These are phyloP conservation scores for Ammodytes dubius DNA, from an alignment of 2,113 vertebrate genomes.

Conservation along the genomic window DNA sequence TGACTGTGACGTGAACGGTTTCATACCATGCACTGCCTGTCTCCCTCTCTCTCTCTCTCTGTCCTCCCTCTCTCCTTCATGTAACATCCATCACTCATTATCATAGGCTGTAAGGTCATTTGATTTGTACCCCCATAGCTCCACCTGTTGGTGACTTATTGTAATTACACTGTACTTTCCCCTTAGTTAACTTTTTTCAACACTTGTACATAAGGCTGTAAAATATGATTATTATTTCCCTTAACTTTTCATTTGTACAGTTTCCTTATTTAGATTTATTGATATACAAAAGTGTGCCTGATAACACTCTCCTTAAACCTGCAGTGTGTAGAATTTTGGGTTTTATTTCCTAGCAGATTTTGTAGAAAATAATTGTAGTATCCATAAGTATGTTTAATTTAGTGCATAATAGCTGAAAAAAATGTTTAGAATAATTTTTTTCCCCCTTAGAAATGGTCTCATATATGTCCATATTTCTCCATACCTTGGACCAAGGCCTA, in stretches of 20 bases:
- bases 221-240: not conserved
- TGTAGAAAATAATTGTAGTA: no score
- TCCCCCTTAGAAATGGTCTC: no score
- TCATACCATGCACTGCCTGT: not conserved
- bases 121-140: not conserved
- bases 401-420: no score
- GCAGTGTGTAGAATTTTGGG: no score
- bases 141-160: constrained; percentile 48
- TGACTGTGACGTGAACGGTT: not conserved
- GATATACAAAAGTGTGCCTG: not conserved
- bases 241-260: not conserved
- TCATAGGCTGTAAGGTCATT: not conserved
- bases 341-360: no score
- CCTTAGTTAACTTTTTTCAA: no score
- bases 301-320: not conserved
- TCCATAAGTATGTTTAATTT: no score
- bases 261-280: no score
- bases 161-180: no score
- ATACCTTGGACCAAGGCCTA: no score
- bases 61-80: constrained; percentile 1
- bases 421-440: no score
- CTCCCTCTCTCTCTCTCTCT: not conserved
- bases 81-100: constrained; percentile 2
- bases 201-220: not conserved
- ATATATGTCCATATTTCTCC: no score